Percentiles rank a stretch among this genome's conserved stretches.
phyloP scores from a whole-genome alignment of 2,113 vertebrate species.

The Pollimyrus isidori region DNA sequence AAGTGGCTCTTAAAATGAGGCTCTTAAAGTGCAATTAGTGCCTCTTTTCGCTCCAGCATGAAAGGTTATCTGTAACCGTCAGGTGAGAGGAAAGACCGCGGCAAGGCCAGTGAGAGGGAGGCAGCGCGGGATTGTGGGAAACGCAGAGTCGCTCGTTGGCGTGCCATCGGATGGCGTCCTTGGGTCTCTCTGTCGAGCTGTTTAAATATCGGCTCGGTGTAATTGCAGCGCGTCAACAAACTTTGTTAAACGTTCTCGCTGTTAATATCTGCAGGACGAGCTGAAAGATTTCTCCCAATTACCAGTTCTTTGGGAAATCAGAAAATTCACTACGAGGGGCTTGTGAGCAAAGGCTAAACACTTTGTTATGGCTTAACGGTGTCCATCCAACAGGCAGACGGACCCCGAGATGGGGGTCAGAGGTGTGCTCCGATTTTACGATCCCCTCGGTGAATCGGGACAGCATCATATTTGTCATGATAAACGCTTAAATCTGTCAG shows the following conservation, averaged over 20 bases:
- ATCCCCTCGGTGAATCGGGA: not conserved
- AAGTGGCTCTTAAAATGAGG: constrained; percentile 16
- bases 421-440: not conserved
- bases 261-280: not conserved
- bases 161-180: not conserved
- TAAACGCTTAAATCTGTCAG: constrained; percentile 2
- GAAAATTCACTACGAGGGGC: not conserved
- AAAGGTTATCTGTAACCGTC: constrained; percentile 24
- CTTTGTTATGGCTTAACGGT: not conserved
- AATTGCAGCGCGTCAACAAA: not conserved
- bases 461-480: not conserved
- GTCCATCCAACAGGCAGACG: not conserved
- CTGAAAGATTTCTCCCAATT: not conserved
- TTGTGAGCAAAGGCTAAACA: too few relatives aligned
- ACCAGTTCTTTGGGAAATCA: not conserved
- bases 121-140: not conserved
- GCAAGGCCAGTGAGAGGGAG: not conserved
- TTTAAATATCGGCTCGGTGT: not conserved
- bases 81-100: not conserved
- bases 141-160: not conserved
- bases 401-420: not conserved
- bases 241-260: not conserved
- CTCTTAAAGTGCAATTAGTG: constrained; percentile 15
- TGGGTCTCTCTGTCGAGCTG: not conserved
- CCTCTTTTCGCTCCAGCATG: not conserved